Conservation (phyloP, 2,797 vertebrate species). For the Tadarida brasiliensis region DNA sequence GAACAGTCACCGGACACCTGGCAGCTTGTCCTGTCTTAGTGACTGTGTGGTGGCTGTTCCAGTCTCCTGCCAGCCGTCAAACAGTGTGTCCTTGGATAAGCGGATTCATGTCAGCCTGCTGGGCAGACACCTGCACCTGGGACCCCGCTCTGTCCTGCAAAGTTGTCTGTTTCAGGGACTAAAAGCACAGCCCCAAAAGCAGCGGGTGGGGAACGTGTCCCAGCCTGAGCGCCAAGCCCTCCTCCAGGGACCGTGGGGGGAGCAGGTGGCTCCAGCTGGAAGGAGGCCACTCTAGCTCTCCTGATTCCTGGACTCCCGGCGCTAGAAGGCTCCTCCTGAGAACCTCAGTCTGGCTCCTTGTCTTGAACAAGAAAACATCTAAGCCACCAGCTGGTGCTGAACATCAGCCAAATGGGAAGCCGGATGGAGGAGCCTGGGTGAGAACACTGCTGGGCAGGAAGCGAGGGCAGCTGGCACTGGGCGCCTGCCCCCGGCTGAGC, state of each 20-base stretch:
- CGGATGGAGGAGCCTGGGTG: neutral
- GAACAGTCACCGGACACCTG: too few species aligned
- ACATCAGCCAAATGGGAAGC: neutral
- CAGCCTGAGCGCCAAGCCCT: rapidly evolving
- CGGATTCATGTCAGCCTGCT: rapidly evolving
- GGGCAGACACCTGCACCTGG: rapidly evolving
- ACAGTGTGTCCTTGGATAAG: neutral
- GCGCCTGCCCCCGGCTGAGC: neutral
- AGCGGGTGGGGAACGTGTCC: neutral
- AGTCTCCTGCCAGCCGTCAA: rapidly evolving
- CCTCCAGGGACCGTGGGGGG: rapidly evolving
- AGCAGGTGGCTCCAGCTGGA: neutral
- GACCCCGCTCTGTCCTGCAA: neutral
- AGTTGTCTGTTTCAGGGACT: neutral
- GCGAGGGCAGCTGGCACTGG: neutral
- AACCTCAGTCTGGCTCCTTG: slow-evolving; percentile 26
- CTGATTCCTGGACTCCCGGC: neutral
- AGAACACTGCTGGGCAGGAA: rapidly evolving
- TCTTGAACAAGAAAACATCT: slow-evolving; percentile 1
- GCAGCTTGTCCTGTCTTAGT: too few species aligned
- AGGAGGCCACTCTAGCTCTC: neutral
- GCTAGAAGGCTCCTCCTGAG: neutral
- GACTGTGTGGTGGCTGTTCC: rapidly evolving
- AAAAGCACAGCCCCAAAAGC: neutral
- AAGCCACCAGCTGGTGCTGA: neutral